Percentiles rank a stretch among this genome's conserved stretches.
Evolutionary conservation across 2,888 invertebrate species (phyloP).

Genomic region (Harpalus rubripes): DNA sequence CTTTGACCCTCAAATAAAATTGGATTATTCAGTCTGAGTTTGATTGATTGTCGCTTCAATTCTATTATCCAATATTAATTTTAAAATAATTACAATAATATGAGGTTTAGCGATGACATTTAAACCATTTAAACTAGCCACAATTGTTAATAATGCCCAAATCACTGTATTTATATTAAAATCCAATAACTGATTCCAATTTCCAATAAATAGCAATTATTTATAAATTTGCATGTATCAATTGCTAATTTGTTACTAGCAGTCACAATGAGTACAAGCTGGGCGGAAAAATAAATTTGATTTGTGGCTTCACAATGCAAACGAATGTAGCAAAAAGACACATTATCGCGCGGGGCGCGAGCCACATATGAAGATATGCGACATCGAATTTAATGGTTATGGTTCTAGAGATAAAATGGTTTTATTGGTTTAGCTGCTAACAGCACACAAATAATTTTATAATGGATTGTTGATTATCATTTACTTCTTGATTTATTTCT

Average conservation of each 20-base stretch:
- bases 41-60: background rate
- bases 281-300: constrained; percentile 37
- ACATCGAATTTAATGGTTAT: constrained; percentile 44
- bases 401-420: constrained; percentile 23
- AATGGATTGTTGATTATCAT: constrained; percentile 19
- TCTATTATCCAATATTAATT: background rate
- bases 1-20: no score
- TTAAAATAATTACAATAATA: background rate
- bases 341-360: background rate
- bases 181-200: background rate
- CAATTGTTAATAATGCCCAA: background rate
- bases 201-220: constrained; percentile 7
- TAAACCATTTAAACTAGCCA: background rate
- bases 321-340: constrained; percentile 40
- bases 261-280: background rate
- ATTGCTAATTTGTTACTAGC: constrained; percentile 21
- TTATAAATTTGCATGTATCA: constrained; percentile 19
- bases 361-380: constrained; percentile 9
- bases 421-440: constrained; percentile 14
- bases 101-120: background rate
- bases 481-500: constrained; percentile 2
- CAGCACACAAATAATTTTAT: constrained; percentile 5
- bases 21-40: background rate
- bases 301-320: constrained; percentile 24
- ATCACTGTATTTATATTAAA: background rate